Evolutionary conservation across 1,140 invertebrate genomes (phyloP).

Genomic region (Diabrotica undecimpunctata): DNA sequence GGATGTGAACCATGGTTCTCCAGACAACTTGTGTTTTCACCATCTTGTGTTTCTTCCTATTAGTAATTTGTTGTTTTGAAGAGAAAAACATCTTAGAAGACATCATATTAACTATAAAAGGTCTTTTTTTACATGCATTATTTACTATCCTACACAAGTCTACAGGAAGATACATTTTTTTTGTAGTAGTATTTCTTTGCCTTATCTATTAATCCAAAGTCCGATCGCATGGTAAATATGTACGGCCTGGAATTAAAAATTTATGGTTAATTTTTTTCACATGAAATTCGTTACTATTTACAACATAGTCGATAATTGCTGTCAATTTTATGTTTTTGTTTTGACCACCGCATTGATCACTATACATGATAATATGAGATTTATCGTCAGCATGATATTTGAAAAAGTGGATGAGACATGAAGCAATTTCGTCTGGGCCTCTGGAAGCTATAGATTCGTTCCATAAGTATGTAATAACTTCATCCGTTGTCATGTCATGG

Average conservation of each 20-base stretch:
- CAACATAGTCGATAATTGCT: constrained; percentile 6
- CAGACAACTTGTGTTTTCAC: neutral
- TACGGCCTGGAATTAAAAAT: constrained; percentile 12
- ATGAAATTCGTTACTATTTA: neutral
- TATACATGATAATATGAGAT: constrained; percentile 27
- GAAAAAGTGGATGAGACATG: constrained; percentile 24
- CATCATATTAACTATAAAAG: constrained; percentile 8
- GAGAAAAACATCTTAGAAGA: constrained; percentile 4
- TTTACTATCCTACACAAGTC: neutral
- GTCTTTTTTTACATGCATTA: constrained; percentile 9
- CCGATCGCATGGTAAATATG: neutral
- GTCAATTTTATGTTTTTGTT: constrained; percentile 27
- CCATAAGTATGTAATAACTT: constrained; percentile 25
- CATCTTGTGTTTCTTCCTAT: neutral
- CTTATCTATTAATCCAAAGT: constrained; percentile 10
- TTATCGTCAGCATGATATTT: constrained; percentile 4
- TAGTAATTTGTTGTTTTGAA: neutral
- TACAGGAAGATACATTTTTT: constrained; percentile 7
- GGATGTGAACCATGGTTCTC: neutral
- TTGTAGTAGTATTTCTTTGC: constrained; percentile 12
- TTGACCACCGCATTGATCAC: constrained; percentile 5
- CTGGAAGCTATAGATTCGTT: constrained; percentile 25
- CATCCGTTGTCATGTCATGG: constrained; percentile 20
- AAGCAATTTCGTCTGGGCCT: constrained; percentile 28
- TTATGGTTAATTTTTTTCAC: neutral